Evolutionary conservation across 2,113 vertebrate genomes (phyloP).

Genomic region (Chamaetylas fuelleborni): DNA sequence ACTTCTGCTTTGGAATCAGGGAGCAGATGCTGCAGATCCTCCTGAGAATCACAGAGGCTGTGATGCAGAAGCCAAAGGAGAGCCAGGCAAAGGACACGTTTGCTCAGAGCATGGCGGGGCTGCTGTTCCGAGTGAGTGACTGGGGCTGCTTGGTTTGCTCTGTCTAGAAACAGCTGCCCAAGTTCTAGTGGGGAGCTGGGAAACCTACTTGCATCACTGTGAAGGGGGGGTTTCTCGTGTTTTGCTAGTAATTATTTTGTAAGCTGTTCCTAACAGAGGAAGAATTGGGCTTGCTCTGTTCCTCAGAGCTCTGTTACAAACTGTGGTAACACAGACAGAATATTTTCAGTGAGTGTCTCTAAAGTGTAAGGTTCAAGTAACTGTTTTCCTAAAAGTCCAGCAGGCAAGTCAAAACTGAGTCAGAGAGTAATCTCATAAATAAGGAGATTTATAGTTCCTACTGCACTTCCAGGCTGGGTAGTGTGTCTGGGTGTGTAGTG

Average conservation of each 20-base stretch:
- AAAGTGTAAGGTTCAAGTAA: not conserved
- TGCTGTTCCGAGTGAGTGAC: slow-evolving; percentile 90
- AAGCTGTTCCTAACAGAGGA: not conserved
- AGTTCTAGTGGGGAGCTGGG: not conserved
- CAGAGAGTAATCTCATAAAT: not conserved
- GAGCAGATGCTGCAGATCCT: slow-evolving; percentile 96
- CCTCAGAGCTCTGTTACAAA: not conserved
- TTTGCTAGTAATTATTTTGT: not conserved
- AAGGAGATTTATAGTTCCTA: fast-evolving
- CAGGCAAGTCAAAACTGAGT: not conserved
- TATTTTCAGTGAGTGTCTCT: not conserved
- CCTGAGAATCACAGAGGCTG: slow-evolving; percentile 92
- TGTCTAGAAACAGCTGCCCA: not conserved
- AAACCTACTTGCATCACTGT: not conserved
- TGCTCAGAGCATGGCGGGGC: slow-evolving; percentile 89
- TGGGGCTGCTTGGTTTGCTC: not conserved
- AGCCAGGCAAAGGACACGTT: slow-evolving; percentile 87
- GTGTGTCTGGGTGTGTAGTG: not conserved
- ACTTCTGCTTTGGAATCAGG: slow-evolving; percentile 76
- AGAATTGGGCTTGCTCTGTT: not conserved
- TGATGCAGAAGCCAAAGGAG: slow-evolving; percentile 94
- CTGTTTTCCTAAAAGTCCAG: not conserved
- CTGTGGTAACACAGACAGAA: not conserved
- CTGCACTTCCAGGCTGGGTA: not conserved
- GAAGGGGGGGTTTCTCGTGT: not conserved